Evolutionary conservation across 2,797 vertebrate genomes (phyloP).

Genomic region (Melanotaenia pygmaea): DNA sequence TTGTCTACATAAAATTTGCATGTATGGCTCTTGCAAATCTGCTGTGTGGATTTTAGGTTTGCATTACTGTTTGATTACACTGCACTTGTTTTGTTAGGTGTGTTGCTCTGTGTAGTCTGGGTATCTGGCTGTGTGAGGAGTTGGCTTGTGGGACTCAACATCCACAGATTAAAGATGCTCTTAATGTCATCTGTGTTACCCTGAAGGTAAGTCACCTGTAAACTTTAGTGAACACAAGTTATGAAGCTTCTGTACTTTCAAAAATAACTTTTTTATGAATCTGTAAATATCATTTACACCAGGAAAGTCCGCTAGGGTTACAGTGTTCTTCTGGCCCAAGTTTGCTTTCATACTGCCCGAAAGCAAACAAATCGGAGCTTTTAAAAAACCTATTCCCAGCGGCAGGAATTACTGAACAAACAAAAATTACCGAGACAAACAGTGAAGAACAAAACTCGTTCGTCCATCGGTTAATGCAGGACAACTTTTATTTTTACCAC

Average conservation of each 20-base stretch:
- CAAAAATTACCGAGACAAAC: too few relatives aligned
- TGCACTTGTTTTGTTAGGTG: constrained; percentile 80
- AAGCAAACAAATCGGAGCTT: too few relatives aligned
- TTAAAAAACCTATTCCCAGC: too few relatives aligned
- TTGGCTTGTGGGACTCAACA: constrained; percentile 92
- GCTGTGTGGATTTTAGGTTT: not conserved
- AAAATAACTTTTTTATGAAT: not conserved
- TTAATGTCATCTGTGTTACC: constrained; percentile 98
- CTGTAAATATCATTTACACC: not conserved
- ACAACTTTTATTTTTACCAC: too few relatives aligned
- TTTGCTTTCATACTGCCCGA: too few relatives aligned
- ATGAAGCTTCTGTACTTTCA: not conserved
- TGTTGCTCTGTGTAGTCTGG: constrained; percentile 97
- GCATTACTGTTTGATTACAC: not conserved
- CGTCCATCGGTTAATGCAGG: too few relatives aligned
- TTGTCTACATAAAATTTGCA: not conserved
- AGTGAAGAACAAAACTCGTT: too few relatives aligned
- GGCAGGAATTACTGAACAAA: too few relatives aligned
- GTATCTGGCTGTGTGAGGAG: constrained; percentile 98
- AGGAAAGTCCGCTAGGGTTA: too few relatives aligned
- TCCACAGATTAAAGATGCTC: constrained; percentile 95
- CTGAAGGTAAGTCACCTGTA: constrained; percentile 88
- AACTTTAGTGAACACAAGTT: not conserved
- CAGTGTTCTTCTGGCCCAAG: too few relatives aligned
- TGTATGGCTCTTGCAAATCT: not conserved